phyloP scores from a whole-genome alignment of 2,888 invertebrate genomes.

The Anorthoa munda region DNA sequence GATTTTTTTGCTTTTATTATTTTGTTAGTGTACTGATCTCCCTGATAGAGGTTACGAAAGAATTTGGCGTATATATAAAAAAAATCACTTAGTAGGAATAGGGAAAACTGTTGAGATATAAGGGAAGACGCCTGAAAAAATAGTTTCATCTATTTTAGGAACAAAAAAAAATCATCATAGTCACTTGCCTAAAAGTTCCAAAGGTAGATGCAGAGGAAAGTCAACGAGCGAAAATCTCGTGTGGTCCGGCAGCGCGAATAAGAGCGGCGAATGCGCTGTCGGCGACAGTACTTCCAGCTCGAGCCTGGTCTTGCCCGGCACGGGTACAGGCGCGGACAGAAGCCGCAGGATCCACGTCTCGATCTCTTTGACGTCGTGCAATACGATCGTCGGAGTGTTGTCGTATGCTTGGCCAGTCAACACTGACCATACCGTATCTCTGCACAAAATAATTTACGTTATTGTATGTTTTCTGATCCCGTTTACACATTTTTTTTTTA shows the following conservation, averaged over 20 bases:
- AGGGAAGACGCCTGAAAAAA: background rate
- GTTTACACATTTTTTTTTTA: no score
- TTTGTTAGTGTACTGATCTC: background rate
- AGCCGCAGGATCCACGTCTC: constrained; percentile 99
- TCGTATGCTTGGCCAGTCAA: constrained; percentile 96
- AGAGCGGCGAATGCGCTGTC: constrained; percentile 95
- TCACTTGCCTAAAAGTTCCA: constrained; percentile 96
- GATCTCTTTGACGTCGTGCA: constrained; percentile 99
- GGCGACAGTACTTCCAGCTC: constrained; percentile 96
- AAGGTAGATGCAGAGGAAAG: constrained; percentile 99
- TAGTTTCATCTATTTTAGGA: background rate
- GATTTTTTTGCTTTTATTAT: background rate
- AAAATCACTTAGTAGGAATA: background rate
- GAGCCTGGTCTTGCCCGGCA: constrained; percentile 98
- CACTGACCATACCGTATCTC: constrained; percentile 99
- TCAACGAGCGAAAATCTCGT: constrained; percentile 99
- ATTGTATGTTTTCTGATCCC: background rate
- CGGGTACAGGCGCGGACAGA: constrained; percentile 99
- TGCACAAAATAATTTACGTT: constrained; percentile 76
- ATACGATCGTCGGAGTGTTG: constrained; percentile 95
- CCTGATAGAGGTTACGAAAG: background rate
- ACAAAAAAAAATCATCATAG: background rate
- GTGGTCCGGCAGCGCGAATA: constrained; percentile 99
- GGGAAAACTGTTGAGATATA: background rate
- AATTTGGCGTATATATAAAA: background rate